Percentiles rank a stretch among this genome's conserved stretches.
phyloP scores from a whole-genome alignment of 2,113 vertebrate genomes.

The Saccopteryx bilineata region DNA sequence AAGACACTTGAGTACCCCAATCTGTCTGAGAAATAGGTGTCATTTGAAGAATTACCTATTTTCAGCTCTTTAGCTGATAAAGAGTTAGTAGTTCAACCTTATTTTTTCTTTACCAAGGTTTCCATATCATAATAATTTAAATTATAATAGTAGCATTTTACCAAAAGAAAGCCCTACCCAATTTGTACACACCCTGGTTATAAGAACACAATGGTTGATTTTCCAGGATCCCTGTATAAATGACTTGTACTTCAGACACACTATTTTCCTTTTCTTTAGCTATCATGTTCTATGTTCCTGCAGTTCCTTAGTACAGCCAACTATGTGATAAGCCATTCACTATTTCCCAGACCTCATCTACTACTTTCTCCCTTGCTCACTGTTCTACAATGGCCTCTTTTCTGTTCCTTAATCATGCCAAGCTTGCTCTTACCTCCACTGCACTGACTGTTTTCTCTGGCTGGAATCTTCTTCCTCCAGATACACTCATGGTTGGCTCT shows the following conservation, averaged over 20 bases:
- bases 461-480: conserved; percentile 10
- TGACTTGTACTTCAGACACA: not conserved
- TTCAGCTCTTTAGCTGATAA: not conserved
- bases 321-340: not conserved
- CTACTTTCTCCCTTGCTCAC: not conserved
- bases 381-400: not conserved
- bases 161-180: not conserved
- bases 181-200: not conserved
- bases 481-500: not conserved
- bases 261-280: not conserved
- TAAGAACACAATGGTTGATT: not conserved
- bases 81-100: not conserved
- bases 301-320: not conserved
- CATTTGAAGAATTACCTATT: conserved; percentile 6
- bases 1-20: not conserved
- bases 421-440: not conserved
- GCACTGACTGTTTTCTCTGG: not conserved
- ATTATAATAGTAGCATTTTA: not conserved
- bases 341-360: not conserved
- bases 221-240: not conserved
- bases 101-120: not conserved
- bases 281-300: not conserved
- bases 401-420: not conserved
- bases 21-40: not conserved
- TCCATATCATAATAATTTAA: not conserved